Evolutionary conservation across 2,797 vertebrate genomes (phyloP).

Genomic region (Rhabdophis nuchalis): DNA sequence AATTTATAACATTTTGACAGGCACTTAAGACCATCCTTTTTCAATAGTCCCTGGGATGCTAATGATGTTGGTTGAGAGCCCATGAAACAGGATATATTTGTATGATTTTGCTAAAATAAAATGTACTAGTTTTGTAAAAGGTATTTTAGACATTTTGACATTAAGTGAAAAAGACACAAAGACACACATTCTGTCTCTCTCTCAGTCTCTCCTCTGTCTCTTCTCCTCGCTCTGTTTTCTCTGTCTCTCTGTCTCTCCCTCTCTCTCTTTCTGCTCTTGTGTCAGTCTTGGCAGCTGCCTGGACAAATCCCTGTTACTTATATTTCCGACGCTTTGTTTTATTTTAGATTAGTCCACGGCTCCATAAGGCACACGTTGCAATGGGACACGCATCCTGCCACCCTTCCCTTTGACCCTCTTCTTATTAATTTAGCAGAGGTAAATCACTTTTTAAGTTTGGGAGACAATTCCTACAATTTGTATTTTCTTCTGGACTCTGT

Average conservation of each 20-base stretch:
- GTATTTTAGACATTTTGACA: background rate
- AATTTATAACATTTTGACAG: background rate
- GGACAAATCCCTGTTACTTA: background rate
- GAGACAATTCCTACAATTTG: too few relatives aligned
- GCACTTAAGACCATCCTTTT: background rate
- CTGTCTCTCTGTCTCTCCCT: background rate
- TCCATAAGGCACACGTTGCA: conserved; percentile 77
- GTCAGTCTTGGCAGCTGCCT: background rate
- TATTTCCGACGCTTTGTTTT: conserved; percentile 30
- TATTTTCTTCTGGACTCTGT: background rate
- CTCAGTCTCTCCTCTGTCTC: too few relatives aligned
- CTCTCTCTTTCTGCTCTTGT: background rate
- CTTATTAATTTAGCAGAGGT: conserved; percentile 79
- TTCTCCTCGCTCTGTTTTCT: too few relatives aligned
- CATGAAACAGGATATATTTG: background rate
- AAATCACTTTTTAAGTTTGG: conserved; percentile 8
- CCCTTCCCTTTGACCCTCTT: conserved; percentile 76
- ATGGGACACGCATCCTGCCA: conserved; percentile 74
- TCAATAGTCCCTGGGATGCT: background rate
- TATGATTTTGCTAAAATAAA: background rate
- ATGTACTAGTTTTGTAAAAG: background rate
- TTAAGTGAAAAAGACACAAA: background rate
- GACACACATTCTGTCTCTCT: background rate
- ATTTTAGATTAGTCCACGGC: conserved; percentile 76
- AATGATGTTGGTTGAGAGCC: background rate